A percentile compares a stretch with the other conserved stretches of the same genome.
These are phyloP conservation scores for Bombycilla garrulus DNA, from an alignment of 2,113 vertebrate species.

Conservation along the genomic window DNA sequence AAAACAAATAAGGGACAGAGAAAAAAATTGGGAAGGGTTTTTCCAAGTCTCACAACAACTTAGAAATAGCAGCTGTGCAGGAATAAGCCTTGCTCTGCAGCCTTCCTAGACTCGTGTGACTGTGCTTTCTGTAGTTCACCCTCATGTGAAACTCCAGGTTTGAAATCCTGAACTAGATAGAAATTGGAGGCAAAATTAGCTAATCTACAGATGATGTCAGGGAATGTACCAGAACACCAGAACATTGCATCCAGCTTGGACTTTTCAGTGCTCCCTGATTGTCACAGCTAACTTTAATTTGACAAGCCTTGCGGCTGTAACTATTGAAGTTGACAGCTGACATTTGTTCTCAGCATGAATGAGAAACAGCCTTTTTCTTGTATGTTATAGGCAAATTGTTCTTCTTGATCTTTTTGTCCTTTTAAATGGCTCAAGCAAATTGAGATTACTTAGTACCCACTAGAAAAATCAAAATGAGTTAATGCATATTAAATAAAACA, in stretches of 20 bases:
- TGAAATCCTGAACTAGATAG: not conserved
- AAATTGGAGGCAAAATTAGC: not conserved
- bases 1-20: not conserved
- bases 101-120: accelerated
- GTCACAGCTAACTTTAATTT: not conserved
- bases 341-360: not conserved
- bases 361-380: not conserved
- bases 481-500: not conserved
- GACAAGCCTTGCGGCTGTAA: not conserved
- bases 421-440: not conserved
- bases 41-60: not conserved
- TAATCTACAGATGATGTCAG: not conserved
- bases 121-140: not conserved
- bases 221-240: not conserved
- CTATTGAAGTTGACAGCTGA: not conserved
- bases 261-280: not conserved
- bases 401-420: not conserved
- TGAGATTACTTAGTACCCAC: not conserved
- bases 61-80: not conserved
- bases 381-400: not conserved
- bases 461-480: not conserved
- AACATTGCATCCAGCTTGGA: not conserved
- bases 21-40: not conserved
- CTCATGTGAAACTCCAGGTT: not conserved
- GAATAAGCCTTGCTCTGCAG: not conserved